Evolutionary conservation across 92 coral and sea anemone species (phyloP).

Genomic region (Heliopora coerulea): DNA sequence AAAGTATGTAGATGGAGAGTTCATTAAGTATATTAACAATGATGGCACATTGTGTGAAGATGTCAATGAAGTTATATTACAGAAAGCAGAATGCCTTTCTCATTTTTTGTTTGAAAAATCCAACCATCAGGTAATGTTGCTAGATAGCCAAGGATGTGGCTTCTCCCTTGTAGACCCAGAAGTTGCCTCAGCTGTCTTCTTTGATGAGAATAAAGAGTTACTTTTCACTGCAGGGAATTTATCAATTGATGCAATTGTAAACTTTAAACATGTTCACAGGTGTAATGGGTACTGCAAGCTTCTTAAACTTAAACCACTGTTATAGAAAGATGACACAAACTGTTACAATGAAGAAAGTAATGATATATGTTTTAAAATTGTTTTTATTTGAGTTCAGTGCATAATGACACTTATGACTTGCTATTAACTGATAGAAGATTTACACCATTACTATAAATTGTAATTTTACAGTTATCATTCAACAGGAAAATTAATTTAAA

Average conservation of each 20-base stretch:
- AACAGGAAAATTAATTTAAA: background rate
- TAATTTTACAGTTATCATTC: background rate
- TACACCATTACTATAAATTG: too few species aligned
- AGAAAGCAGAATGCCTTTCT: conserved; percentile 52
- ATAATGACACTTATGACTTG: too few species aligned
- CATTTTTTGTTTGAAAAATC: conserved; percentile 50
- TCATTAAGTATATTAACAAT: conserved; percentile 46
- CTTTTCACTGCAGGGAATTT: conserved; percentile 54
- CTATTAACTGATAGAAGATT: too few species aligned
- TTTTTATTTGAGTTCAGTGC: background rate
- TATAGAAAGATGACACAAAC: background rate
- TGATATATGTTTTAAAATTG: background rate
- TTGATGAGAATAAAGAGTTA: conserved; percentile 37
- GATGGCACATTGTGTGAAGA: conserved; percentile 36
- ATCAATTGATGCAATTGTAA: conserved; percentile 45
- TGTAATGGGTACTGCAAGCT: conserved; percentile 50
- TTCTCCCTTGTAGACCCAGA: conserved; percentile 52
- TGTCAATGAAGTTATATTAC: conserved; percentile 5
- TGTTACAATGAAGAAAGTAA: background rate
- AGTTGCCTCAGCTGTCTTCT: conserved; percentile 24
- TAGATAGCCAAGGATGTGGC: conserved; percentile 54
- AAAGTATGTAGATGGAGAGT: conserved; percentile 34
- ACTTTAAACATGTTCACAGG: conserved; percentile 39
- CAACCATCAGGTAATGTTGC: conserved; percentile 46
- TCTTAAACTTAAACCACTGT: conserved; percentile 31